Conservation (phyloP, 2,888 invertebrate species). For the Bruchidius siliquastri region DNA sequence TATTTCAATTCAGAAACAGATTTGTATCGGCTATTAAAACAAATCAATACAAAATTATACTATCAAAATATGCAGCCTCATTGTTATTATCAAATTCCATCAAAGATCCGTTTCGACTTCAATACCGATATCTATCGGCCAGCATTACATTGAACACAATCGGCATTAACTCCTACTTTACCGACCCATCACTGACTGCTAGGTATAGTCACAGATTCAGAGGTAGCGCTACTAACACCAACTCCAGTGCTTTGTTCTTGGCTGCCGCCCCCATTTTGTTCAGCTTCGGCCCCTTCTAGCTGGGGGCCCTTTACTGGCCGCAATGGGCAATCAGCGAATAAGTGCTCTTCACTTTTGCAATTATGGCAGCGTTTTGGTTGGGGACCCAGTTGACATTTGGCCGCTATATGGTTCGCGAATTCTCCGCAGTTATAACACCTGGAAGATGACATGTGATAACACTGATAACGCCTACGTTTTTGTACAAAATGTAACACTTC, state of each 20-base stretch:
- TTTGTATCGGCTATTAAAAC: too few species aligned
- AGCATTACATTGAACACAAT: slow-evolving; percentile 4
- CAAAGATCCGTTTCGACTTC: too few species aligned
- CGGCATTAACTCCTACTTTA: slow-evolving; percentile 6
- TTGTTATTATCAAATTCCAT: too few species aligned
- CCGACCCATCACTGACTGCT: slow-evolving; percentile 18
- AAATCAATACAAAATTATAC: too few species aligned
- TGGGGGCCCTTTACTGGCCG: slow-evolving; percentile 41
- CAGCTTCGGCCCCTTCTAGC: slow-evolving; percentile 7
- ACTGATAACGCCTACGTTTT: too few species aligned
- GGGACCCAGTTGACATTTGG: slow-evolving; percentile 82
- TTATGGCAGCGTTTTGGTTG: slow-evolving; percentile 88
- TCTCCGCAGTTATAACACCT: slow-evolving; percentile 93
- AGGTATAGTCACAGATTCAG: slow-evolving; percentile 17
- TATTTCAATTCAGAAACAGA: too few species aligned
- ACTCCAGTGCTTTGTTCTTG: background rate
- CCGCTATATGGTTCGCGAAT: slow-evolving; percentile 88
- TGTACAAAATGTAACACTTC: too few species aligned
- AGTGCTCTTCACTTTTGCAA: slow-evolving; percentile 83
- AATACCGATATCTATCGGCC: background rate
- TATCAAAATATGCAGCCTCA: too few species aligned
- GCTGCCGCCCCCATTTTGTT: background rate
- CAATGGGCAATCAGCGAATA: slow-evolving; percentile 83
- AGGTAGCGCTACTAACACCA: slow-evolving; percentile 13
- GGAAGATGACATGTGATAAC: too few species aligned